Evolutionary conservation across 2,888 invertebrate genomes (phyloP).

Genomic region (Ryuthela nishihirai): DNA sequence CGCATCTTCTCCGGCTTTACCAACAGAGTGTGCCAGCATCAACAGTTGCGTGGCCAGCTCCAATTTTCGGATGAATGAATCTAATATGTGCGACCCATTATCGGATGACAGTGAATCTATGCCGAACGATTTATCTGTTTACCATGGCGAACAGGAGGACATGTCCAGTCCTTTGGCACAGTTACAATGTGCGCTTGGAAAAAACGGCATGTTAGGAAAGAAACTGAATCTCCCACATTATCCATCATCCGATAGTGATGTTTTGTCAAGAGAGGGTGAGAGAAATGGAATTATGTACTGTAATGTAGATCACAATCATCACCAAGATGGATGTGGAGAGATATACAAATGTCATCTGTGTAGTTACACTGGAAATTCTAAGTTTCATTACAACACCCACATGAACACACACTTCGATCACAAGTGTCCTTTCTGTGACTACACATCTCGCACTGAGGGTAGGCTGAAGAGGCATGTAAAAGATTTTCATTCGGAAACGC

Average conservation of each 20-base stretch:
- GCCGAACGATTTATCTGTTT: not conserved
- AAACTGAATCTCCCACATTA: conserved; percentile 4
- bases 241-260: not conserved
- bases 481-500: conserved; percentile 48
- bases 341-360: conserved; percentile 57
- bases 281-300: not conserved
- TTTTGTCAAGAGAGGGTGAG: too few species aligned
- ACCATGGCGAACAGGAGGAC: not conserved
- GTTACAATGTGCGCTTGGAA: conserved; percentile 17
- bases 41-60: not conserved
- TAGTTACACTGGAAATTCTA: conserved; percentile 52
- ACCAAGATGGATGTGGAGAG: conserved; percentile 29
- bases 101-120: conserved; percentile 17
- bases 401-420: conserved; percentile 58
- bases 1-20: conserved; percentile 4
- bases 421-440: conserved; percentile 57
- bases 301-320: not conserved
- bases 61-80: not conserved
- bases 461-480: conserved; percentile 55
- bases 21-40: not conserved
- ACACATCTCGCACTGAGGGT: conserved; percentile 56
- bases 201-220: conserved; percentile 10
- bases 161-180: conserved; percentile 10
- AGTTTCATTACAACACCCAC: conserved; percentile 57
- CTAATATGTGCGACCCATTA: not conserved